A percentile compares a stretch with the other conserved stretches of the same genome.
Conservation (phyloP, 2,888 invertebrate species). For the Nephrocerus scutellatus region DNA sequence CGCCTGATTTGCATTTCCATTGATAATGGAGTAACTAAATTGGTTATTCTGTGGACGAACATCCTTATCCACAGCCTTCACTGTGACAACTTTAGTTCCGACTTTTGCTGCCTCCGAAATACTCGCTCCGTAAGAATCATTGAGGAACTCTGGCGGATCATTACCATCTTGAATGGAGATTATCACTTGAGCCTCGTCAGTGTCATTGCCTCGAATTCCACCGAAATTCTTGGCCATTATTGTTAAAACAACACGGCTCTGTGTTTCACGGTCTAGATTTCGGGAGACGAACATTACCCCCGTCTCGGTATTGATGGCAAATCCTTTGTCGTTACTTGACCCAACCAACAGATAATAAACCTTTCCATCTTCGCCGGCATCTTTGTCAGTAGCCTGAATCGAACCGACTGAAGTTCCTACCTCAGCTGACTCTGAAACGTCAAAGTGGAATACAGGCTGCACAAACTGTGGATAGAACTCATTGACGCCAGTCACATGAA, state of each 20-base stretch:
- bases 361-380: constrained; percentile 78
- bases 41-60: constrained; percentile 85
- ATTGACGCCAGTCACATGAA: constrained; percentile 78
- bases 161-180: constrained; percentile 93
- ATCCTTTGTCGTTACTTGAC: constrained; percentile 86
- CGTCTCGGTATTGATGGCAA: constrained; percentile 73
- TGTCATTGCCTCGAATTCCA: constrained; percentile 89
- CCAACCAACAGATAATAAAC: constrained; percentile 90
- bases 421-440: constrained; percentile 85
- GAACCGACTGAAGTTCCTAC: constrained; percentile 78
- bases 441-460: constrained; percentile 85
- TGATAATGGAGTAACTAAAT: constrained; percentile 82
- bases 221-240: constrained; percentile 93
- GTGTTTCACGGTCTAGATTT: constrained; percentile 77
- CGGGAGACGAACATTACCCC: constrained; percentile 79
- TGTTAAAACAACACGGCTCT: constrained; percentile 80
- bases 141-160: constrained; percentile 89
- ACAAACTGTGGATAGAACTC: constrained; percentile 83
- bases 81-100: constrained; percentile 68
- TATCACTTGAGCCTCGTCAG: constrained; percentile 89
- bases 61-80: constrained; percentile 86
- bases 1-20: constrained; percentile 72
- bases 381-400: constrained; percentile 83
- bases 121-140: constrained; percentile 66
- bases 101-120: constrained; percentile 72